Evolutionary conservation across 2,888 invertebrate genomes (phyloP), one percentile per base, ranked within the genome.

Genomic region (Drosophila multiciliata): DNA sequence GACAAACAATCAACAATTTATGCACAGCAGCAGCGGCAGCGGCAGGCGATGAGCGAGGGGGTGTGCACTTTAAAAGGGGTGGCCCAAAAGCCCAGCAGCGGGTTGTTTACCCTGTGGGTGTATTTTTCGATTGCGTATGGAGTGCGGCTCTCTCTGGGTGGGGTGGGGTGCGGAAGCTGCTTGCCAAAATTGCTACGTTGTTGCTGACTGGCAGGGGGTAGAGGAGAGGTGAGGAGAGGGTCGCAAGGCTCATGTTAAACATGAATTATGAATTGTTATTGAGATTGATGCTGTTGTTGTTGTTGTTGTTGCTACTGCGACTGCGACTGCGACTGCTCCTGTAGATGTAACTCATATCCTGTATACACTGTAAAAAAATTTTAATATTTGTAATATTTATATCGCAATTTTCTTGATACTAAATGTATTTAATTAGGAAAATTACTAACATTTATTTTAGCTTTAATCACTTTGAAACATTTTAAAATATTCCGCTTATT

Each of bases 231-330:
- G n/a, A 2, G 32, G 23, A 17, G 9, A 53, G 23, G 8, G 12
- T 3, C 20, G 54, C 8, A 0, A 8, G 12, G 67, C 79, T 75
- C 87, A 85, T 89, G 90, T 90, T 91, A 91, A 92, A 91, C 92
- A 92, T 92, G 93, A 93, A 92, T 92, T 92, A 92, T 92, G 92
- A 92, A 93, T 92, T 93, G 92, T 91, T 92, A 92, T 92, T 91
- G 90, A 92, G 92, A 92, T 92, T 91, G 91, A 92, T 92, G 88
- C 75, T 84, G 87, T 75, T 90, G 73, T 78, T 77, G 80, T 54
- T 78, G 76, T 9, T 45, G 57, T 17, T 71, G 67, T 57, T 74
- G 53, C 35, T 62, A 45, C 36, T 66, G 66, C 11, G 20, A 50
- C 33, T 78, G 52, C 26, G 20, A 67, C 20, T 63, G 52, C 23